Base-by-base conservation (phyloP, 30 jellyfish, hydroid and myxozoan species). In the Aurelia sp. region DNA sequence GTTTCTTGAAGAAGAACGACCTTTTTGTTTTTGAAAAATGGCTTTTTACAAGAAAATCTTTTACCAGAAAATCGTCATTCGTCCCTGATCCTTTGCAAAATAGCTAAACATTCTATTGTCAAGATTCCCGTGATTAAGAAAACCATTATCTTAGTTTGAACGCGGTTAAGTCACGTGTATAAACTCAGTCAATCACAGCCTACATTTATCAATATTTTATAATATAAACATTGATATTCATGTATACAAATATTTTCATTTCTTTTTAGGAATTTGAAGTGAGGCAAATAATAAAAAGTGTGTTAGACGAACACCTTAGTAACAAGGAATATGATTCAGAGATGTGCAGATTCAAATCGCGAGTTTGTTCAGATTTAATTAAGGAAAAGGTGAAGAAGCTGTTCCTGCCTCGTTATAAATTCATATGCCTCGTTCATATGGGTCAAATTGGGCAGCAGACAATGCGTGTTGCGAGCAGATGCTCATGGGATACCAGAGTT, bases 401-500 rank as follows among this genome's bases (percentile, higher is more conserved):
- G 52, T 77, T 86, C 69, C 85, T 77, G 72, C 90, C 96, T 67
- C 89, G 96, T 30, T 86, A 75, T 38, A 86, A 75, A 59, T 86
- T 86, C 63, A 67, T 86, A 22, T 75, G 96, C 81, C 77, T 77
- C 66, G 96, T 86, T 16, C 90, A 75, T 82, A 86, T 86, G 77
- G 96, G 96, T 9, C 90, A 86, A 66, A 58, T 75, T 20, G 96
- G 90, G 9, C 72, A 86, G 60, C 90, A 86, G 61, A 58, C 85
- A 12, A 51, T 86, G 81, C 96, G 87, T 0, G 81, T 86, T n/a
- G 96, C 96, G 3, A 86, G 96, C 80, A 66, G 96, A 71, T 86
- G 96, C 84, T 65, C 96, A 38, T 86, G 96, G 96, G 96, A 86
- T 66, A 53, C 89, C n/a, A 74, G 57, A 9, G 96, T 86, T 7